A percentile compares a stretch with the other conserved stretches of the same genome.
phyloP scores from a whole-genome alignment of 2,113 vertebrate species.

The Dicaeum eximium region DNA sequence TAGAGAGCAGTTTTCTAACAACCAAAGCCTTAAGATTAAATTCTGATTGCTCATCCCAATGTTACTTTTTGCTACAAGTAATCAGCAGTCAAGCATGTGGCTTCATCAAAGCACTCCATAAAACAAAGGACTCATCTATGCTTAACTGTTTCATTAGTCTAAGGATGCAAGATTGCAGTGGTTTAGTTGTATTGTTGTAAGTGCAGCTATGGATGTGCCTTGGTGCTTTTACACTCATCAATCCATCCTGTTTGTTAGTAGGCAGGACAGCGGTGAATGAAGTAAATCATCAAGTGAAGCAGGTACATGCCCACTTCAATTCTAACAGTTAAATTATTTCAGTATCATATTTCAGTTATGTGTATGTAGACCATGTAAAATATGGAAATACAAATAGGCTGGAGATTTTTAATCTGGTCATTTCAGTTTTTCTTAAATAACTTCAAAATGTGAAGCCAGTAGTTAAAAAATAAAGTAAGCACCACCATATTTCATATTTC shows the following conservation, averaged over 20 bases:
- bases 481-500: background rate
- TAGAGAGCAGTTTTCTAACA: background rate
- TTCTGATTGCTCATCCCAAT: background rate
- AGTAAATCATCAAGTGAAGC: background rate
- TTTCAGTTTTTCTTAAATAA: background rate
- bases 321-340: background rate
- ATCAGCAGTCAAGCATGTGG: background rate
- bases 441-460: background rate
- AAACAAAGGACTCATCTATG: background rate
- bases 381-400: background rate
- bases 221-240: background rate
- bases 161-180: background rate
- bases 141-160: background rate
- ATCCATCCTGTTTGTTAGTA: background rate
- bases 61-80: background rate
- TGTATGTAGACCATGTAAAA: background rate
- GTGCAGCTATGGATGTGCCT: too few relatives aligned
- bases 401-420: background rate
- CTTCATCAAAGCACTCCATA: background rate
- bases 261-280: background rate
- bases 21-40: background rate
- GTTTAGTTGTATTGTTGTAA: background rate
- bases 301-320: background rate
- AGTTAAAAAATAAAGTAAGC: slow-evolving; percentile 2
- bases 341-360: background rate